Evolutionary conservation across 2,113 vertebrate species (phyloP).

Genomic region (Grallaria varia): DNA sequence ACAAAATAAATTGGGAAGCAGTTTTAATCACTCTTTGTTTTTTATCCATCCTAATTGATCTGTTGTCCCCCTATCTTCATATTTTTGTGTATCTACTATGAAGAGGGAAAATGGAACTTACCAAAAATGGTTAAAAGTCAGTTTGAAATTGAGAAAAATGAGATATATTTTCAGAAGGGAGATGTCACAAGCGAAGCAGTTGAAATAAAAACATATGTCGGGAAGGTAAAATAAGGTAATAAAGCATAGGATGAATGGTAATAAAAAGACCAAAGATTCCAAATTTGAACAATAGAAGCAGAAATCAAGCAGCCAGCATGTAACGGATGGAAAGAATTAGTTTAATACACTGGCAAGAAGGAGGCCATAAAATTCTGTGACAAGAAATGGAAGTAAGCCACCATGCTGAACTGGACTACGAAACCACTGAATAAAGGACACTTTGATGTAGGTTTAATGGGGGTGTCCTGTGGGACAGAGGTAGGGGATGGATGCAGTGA

Average conservation of each 20-base stretch:
- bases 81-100: not conserved
- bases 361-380: slow-evolving; percentile 10
- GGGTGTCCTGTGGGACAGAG: not conserved
- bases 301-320: not conserved
- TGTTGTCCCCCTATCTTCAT: not conserved
- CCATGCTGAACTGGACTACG: not conserved
- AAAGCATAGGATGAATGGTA: slow-evolving; percentile 6
- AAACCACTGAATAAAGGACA: not conserved
- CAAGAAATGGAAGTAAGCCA: slow-evolving; percentile 6
- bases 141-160: not conserved
- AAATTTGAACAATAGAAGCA: slow-evolving; percentile 35
- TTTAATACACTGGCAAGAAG: slow-evolving; percentile 10
- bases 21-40: fast-evolving
- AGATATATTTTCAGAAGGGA: slow-evolving; percentile 8
- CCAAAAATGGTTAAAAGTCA: slow-evolving; percentile 17
- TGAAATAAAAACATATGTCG: slow-evolving; percentile 1
- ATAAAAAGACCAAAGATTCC: slow-evolving; percentile 43
- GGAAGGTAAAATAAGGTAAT: slow-evolving; percentile 27
- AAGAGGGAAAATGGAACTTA: not conserved
- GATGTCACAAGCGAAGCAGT: not conserved
- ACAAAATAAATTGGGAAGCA: not conserved
- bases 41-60: not conserved
- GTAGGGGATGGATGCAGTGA: not conserved
- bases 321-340: slow-evolving; percentile 7
- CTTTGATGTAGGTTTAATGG: slow-evolving; percentile 30